Conservation (phyloP, 1,140 invertebrate genomes). For the Euura lappo region DNA sequence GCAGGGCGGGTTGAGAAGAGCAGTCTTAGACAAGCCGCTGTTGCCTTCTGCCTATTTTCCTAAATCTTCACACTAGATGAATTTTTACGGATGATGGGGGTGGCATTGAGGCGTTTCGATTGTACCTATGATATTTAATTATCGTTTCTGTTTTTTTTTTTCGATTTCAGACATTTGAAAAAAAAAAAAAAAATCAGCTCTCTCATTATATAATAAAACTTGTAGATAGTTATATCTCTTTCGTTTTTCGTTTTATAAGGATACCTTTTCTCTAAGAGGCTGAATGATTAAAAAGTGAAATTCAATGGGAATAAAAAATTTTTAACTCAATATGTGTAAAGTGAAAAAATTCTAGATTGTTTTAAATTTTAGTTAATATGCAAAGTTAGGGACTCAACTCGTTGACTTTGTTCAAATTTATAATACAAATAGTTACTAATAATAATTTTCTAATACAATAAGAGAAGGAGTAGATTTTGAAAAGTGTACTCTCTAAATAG, state of each 20-base stretch:
- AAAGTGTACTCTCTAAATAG: neutral
- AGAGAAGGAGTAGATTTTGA: neutral
- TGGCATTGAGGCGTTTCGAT: slow-evolving; percentile 21
- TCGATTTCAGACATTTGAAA: slow-evolving; percentile 8
- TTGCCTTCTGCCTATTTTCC: slow-evolving; percentile 55
- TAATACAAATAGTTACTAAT: too few relatives aligned
- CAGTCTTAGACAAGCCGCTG: slow-evolving; percentile 49
- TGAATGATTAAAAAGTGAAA: too few relatives aligned
- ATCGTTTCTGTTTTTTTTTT: slow-evolving; percentile 3
- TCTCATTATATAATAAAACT: neutral
- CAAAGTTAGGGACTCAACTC: neutral
- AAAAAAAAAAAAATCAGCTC: neutral
- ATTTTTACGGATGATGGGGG: neutral
- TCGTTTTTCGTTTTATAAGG: neutral
- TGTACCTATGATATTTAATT: slow-evolving; percentile 32
- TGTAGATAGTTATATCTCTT: neutral
- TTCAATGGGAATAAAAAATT: too few relatives aligned
- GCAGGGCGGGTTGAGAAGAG: slow-evolving; percentile 51
- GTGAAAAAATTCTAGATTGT: too few relatives aligned
- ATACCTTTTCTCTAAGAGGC: too few relatives aligned
- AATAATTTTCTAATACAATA: too few relatives aligned
- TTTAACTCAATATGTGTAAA: too few relatives aligned
- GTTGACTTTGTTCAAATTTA: neutral
- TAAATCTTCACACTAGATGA: slow-evolving; percentile 43
- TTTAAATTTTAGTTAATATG: too few relatives aligned